phyloP scores from a whole-genome alignment of 2,797 vertebrate genomes.

The Alauda arvensis region DNA sequence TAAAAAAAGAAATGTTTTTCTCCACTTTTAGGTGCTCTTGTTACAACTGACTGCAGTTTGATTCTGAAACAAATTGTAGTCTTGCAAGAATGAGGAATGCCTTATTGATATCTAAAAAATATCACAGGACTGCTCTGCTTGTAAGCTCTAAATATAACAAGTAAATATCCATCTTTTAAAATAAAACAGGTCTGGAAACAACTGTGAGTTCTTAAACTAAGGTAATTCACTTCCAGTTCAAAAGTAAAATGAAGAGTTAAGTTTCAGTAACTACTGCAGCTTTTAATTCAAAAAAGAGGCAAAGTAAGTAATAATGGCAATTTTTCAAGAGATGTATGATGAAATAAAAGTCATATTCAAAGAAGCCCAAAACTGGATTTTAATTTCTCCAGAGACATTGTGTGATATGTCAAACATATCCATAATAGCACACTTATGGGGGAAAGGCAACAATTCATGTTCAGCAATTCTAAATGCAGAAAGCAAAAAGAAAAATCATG shows the following conservation, averaged over 20 bases:
- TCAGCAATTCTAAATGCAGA: background rate
- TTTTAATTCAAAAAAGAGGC: background rate
- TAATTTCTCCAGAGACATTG: background rate
- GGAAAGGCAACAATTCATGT: slow-evolving; percentile 22
- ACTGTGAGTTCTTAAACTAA: background rate
- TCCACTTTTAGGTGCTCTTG: background rate
- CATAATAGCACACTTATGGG: slow-evolving; percentile 4
- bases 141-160: background rate
- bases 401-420: background rate
- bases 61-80: background rate
- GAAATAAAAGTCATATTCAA: background rate
- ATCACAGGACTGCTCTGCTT: background rate
- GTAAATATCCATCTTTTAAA: background rate
- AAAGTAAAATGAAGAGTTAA: background rate
- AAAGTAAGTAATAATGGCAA: background rate
- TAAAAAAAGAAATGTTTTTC: background rate
- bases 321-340: background rate
- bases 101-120: background rate
- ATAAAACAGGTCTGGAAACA: background rate
- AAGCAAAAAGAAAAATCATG: slow-evolving; percentile 27
- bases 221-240: background rate
- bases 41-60: background rate
- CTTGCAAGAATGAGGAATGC: background rate
- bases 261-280: background rate
- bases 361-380: background rate